Conservation (phyloP, 2,888 invertebrate genomes). For the Monopis laevigella region DNA sequence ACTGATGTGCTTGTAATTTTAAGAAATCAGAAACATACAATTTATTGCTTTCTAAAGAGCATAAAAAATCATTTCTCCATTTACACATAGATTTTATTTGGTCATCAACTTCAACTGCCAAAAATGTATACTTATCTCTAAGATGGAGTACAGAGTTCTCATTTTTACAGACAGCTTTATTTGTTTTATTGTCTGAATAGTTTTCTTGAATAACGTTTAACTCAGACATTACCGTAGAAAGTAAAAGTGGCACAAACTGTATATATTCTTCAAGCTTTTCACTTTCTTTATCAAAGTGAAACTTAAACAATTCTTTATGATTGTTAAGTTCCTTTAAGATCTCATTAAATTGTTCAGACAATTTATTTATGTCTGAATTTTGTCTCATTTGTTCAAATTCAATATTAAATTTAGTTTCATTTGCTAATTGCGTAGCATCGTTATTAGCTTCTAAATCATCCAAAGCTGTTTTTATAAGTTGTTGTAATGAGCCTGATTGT, state of each 20-base stretch:
- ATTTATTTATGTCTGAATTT: slow-evolving; percentile 35
- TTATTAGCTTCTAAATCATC: slow-evolving; percentile 45
- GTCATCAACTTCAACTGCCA: slow-evolving; percentile 40
- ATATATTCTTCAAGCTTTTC: slow-evolving; percentile 39
- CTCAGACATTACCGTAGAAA: slow-evolving; percentile 38
- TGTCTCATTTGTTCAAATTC: slow-evolving; percentile 37
- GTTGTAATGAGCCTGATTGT: slow-evolving; percentile 40
- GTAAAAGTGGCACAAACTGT: slow-evolving; percentile 30
- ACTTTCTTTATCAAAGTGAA: slow-evolving; percentile 37
- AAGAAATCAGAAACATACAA: slow-evolving; percentile 35
- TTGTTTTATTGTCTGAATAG: slow-evolving; percentile 26
- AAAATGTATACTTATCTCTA: too few species aligned
- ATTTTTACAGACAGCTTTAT: not conserved
- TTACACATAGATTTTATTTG: slow-evolving; percentile 37
- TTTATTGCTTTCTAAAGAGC: slow-evolving; percentile 38
- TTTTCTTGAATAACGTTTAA: slow-evolving; percentile 40
- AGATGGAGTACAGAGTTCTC: too few species aligned
- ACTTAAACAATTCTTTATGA: slow-evolving; percentile 30
- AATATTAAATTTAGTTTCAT: slow-evolving; percentile 39
- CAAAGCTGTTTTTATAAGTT: slow-evolving; percentile 41
- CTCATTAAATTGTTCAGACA: slow-evolving; percentile 30
- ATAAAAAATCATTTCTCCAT: slow-evolving; percentile 48
- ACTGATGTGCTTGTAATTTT: slow-evolving; percentile 31
- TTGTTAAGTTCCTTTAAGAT: slow-evolving; percentile 29
- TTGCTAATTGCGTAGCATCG: slow-evolving; percentile 36